Base-by-base conservation (phyloP, 2,888 invertebrate species). In the Rotaria magnacalcarata region DNA sequence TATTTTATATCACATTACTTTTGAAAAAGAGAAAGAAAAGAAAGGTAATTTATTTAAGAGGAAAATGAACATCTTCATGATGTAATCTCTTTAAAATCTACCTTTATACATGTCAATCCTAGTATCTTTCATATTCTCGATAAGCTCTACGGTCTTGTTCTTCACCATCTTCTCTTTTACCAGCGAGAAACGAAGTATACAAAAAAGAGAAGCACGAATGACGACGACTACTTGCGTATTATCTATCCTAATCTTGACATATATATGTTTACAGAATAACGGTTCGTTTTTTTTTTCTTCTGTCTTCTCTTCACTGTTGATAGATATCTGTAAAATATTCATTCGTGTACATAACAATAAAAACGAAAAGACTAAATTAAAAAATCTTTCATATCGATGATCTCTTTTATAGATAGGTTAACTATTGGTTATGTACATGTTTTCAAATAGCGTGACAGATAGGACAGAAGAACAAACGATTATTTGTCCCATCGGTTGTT, bases 381-480 rank as follows among this genome's bases (percentile, higher is more conserved):
- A 60, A 54, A 60, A 60, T 58, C 58, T 60, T 60, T 60, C 58
- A 10, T n/a, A 60, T 60, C 58, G 27, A 60, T 60, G 58, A 60
- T 60, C 58, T 60, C 27, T 60, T 60, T 27, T 14, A 60, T 60
- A 14, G n/a, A 60, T 60, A 3, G 58, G 58, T 60, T 60, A 60
- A 60, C 58, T 60, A 60, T 60, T 24, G 56, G 7, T 10, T 56
- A 24, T 56, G 56, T 21, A 56, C 56, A 56, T 56, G 24, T 56
- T 7, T 60, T 24, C 27, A 60, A 60, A 60, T 60, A 60, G 58
- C 58, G 58, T 60, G 58, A 60, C 58, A 60, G 58, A 60, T 60
- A 60, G 58, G 27, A 60, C n/a, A 60, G 58, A 60, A 60, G n/a
- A 60, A 60, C 58, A 60, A 60, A 60, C n/a, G n/a, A 60, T 60